Evolutionary conservation across 35 echinoderm and acorn worm genomes (phyloP).

Genomic region (Patiria miniata): DNA sequence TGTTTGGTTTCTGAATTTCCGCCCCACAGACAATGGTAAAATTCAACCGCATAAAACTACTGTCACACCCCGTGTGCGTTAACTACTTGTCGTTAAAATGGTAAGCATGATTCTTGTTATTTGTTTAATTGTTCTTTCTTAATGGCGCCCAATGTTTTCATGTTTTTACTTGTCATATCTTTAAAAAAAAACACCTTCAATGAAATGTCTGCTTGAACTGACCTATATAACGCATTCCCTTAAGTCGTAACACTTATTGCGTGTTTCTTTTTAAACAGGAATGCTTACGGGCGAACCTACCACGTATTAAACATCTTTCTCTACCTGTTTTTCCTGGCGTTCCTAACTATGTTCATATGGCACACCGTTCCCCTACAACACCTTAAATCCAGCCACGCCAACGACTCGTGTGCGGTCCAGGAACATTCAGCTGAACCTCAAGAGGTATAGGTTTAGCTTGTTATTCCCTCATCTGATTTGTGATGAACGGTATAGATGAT

Average conservation of each 20-base stretch:
- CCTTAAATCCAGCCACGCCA: too few species aligned
- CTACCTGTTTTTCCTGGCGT: constrained; percentile 74
- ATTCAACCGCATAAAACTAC: constrained; percentile 72
- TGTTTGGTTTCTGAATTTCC: neutral
- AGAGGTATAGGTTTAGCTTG: too few species aligned
- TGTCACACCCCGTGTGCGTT: constrained; percentile 92
- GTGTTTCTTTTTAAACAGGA: too few species aligned
- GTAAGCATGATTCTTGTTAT: constrained; percentile 14
- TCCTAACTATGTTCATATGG: constrained; percentile 75
- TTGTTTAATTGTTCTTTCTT: neutral
- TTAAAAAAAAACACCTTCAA: too few species aligned
- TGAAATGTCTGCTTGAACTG: too few species aligned
- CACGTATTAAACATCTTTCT: constrained; percentile 79
- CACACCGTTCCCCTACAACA: constrained; percentile 11
- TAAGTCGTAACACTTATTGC: too few species aligned
- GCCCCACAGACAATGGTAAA: constrained; percentile 87
- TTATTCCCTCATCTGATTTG: too few species aligned
- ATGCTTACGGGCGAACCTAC: constrained; percentile 70
- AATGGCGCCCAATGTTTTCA: neutral
- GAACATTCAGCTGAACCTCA: too few species aligned
- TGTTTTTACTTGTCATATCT: too few species aligned
- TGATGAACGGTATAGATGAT: too few species aligned
- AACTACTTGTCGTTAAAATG: constrained; percentile 92
- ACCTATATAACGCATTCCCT: too few species aligned
- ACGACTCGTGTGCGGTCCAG: too few species aligned